phyloP scores from a whole-genome alignment of 1,140 invertebrate genomes.

The Aphelinus atriplicis region DNA sequence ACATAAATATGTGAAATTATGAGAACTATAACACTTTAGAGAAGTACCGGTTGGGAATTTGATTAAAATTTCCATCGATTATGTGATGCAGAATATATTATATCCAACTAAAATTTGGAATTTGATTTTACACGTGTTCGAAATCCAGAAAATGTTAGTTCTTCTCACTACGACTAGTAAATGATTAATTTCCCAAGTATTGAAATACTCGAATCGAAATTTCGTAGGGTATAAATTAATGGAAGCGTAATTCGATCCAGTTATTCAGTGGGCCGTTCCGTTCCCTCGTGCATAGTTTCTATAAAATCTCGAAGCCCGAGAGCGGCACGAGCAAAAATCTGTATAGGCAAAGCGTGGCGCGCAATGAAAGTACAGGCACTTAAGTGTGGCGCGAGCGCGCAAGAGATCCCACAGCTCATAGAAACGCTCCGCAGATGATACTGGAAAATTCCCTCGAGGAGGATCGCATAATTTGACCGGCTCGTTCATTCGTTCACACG shows the following conservation, averaged over 20 bases:
- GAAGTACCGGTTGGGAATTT: too few relatives aligned
- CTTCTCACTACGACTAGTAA: too few relatives aligned
- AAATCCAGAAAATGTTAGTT: too few relatives aligned
- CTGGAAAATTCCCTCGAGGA: constrained; percentile 3
- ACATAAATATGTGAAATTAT: too few relatives aligned
- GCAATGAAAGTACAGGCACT: constrained; percentile 16
- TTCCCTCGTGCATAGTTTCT: constrained; percentile 11
- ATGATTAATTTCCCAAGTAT: too few relatives aligned
- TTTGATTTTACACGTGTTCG: too few relatives aligned
- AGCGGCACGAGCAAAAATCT: constrained; percentile 9
- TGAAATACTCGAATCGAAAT: background rate
- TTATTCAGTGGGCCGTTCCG: constrained; percentile 14
- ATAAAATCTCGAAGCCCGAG: background rate
- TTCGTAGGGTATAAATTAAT: background rate
- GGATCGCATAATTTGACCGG: constrained; percentile 17
- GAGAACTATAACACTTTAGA: too few relatives aligned
- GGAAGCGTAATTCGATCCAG: constrained; percentile 14
- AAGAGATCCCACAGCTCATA: constrained; percentile 5
- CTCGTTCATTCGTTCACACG: constrained; percentile 20
- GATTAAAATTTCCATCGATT: too few relatives aligned
- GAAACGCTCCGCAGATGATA: background rate
- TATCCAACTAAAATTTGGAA: too few relatives aligned
- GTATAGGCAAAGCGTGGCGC: background rate
- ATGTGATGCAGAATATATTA: too few relatives aligned
- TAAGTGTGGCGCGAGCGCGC: background rate